These are phyloP conservation scores for Girardia tigrina DNA, from an alignment of 2,888 invertebrate genomes.

Conservation along the genomic window DNA sequence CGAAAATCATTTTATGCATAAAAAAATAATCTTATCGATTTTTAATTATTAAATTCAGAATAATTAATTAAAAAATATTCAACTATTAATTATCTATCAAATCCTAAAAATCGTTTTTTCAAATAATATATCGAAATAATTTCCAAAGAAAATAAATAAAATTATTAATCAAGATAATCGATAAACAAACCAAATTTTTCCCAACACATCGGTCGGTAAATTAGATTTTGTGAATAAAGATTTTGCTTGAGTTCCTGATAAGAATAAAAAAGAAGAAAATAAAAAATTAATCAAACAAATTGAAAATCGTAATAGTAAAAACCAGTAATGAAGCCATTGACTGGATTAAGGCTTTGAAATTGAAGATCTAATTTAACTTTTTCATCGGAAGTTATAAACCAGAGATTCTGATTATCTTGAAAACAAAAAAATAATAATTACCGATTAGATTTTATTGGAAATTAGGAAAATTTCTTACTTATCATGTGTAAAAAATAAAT, in stretches of 20 bases:
- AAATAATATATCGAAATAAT: no score
- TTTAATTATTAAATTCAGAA: no score
- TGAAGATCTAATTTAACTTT: constrained; percentile 75
- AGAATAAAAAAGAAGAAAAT: constrained; percentile 25
- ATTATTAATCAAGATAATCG: no score
- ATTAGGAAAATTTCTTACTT: background rate
- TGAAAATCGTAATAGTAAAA: constrained; percentile 7
- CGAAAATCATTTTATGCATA: no score
- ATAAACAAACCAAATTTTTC: constrained; percentile 49
- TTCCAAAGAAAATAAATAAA: no score
- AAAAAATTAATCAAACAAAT: constrained; percentile 21
- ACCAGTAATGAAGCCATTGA: constrained; percentile 70
- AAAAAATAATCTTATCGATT: no score
- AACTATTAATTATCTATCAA: no score
- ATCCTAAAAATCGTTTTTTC: no score
- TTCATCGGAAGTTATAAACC: constrained; percentile 74
- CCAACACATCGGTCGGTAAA: constrained; percentile 45
- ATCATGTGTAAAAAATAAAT: background rate
- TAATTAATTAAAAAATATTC: no score
- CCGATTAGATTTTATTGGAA: no score
- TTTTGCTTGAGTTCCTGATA: constrained; percentile 47
- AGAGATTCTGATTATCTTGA: constrained; percentile 58
- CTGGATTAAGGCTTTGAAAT: constrained; percentile 71
- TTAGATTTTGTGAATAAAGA: constrained; percentile 49
- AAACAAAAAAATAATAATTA: background rate